A percentile compares a stretch with the other conserved stretches of the same genome.
Evolutionary conservation across 2,888 invertebrate species (phyloP).

Genomic region (Anorthoa munda): DNA sequence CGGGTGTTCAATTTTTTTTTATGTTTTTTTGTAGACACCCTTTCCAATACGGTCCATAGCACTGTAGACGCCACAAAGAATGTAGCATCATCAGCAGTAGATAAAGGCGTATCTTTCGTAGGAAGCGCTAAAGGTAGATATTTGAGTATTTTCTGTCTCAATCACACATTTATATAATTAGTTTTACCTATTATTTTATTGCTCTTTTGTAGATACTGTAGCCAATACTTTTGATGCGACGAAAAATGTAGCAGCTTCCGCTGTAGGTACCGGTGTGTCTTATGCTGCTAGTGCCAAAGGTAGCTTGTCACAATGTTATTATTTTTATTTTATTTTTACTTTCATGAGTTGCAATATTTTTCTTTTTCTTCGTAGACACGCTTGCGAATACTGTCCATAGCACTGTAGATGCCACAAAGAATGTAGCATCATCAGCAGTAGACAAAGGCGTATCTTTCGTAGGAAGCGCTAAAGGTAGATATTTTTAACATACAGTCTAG

Average conservation of each 20-base stretch:
- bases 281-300: conserved; percentile 77
- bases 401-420: conserved; percentile 80
- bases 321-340: background rate
- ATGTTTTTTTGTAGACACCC: conserved; percentile 51
- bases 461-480: conserved; percentile 77
- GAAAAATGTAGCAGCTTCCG: conserved; percentile 58
- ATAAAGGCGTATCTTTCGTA: conserved; percentile 73
- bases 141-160: background rate
- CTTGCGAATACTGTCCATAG: conserved; percentile 73
- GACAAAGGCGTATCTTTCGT: conserved; percentile 75
- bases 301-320: conserved; percentile 48
- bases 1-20: background rate
- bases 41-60: conserved; percentile 73
- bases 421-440: conserved; percentile 75
- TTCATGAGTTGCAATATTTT: background rate
- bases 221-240: conserved; percentile 73
- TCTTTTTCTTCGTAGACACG: conserved; percentile 53
- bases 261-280: conserved; percentile 76
- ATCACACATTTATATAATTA: background rate
- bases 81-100: conserved; percentile 75
- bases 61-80: conserved; percentile 82
- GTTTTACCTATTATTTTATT: background rate
- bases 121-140: conserved; percentile 76
- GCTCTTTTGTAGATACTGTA: conserved; percentile 49
- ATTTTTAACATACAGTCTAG: conserved; percentile 1